Evolutionary conservation across 2,888 invertebrate species (phyloP), one percentile per base, ranked within the genome.

Genomic region (Tiphia femorata): DNA sequence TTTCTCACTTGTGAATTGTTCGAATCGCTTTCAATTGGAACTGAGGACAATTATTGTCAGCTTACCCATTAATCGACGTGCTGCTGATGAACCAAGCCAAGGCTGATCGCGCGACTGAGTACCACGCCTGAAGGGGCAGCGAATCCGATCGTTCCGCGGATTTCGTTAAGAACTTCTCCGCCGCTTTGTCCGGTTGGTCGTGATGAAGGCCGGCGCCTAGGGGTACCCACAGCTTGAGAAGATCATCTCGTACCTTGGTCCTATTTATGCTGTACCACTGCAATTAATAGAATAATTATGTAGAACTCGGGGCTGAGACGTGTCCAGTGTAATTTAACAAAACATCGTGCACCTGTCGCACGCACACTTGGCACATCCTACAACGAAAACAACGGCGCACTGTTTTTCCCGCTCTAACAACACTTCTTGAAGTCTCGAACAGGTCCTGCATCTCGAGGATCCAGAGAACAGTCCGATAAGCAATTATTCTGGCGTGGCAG

Each of bases 21-120:
- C n/a, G n/a, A n/a, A n/a, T n/a, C n/a, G n/a, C n/a, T n/a, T n/a
- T n/a, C n/a, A n/a, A n/a, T n/a, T n/a, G n/a, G n/a, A n/a, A n/a
- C n/a, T n/a, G n/a, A n/a, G n/a, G n/a, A n/a, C n/a, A n/a, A n/a
- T n/a, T n/a, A n/a, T n/a, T n/a, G n/a, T n/a, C n/a, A n/a, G n/a
- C 90, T 89, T 84, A 95, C 90, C 97, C 97, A 85, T 98, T 98
- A 66, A 97, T 94, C 71, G 96, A 96, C 1, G 98, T 98, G 81
- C 94, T 92, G 23, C 96, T 94, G 91, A 97, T 93, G 86, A 98
- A 96, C 85, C 92, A 90, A 64, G 92, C 90, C 16, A 98, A 87
- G 33, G 97, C 85, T n/a, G 93, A 88, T 74, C 93, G 92, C 12
- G 93, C 94, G 29, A 98, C 73, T 29, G 94, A 89, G 84, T 97